A percentile compares a stretch with the other conserved stretches of the same genome.
These are phyloP conservation scores for Anoplopoma fimbria DNA, from an alignment of 2,113 vertebrate species.

Conservation along the genomic window DNA sequence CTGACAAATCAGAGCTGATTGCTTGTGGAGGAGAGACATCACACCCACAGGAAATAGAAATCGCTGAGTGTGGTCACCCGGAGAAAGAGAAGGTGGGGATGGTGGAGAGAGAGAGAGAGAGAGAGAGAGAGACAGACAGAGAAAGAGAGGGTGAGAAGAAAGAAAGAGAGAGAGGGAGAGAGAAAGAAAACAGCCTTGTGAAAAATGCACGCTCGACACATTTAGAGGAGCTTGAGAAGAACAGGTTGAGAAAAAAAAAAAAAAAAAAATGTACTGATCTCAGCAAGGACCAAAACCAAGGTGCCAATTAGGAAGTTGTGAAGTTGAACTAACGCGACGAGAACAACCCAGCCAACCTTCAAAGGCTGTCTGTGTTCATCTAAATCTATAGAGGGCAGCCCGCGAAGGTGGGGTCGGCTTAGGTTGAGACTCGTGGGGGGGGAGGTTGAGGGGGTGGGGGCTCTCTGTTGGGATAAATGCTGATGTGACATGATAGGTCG, in stretches of 20 bases:
- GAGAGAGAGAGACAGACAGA: slow-evolving; percentile 34
- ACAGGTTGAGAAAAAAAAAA: slow-evolving; percentile 67
- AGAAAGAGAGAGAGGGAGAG: slow-evolving; percentile 35
- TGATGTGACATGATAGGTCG: slow-evolving; percentile 72
- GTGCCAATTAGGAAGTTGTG: slow-evolving; percentile 83
- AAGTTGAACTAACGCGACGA: slow-evolving; percentile 76
- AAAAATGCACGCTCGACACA: slow-evolving; percentile 83
- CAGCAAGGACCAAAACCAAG: slow-evolving; percentile 84
- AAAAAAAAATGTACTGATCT: slow-evolving; percentile 74
- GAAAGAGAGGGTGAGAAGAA: slow-evolving; percentile 42
- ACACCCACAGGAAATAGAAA: slow-evolving; percentile 87
- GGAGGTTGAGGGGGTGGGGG: neutral
- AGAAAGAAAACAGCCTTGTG: slow-evolving; percentile 71
- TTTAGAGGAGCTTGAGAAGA: slow-evolving; percentile 82
- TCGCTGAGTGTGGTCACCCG: slow-evolving; percentile 83
- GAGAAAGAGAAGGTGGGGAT: slow-evolving; percentile 69
- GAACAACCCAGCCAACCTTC: slow-evolving; percentile 75
- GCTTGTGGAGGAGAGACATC: slow-evolving; percentile 85
- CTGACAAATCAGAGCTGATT: slow-evolving; percentile 87
- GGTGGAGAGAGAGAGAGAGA: slow-evolving; percentile 54
- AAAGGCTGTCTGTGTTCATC: slow-evolving; percentile 65
- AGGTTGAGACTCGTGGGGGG: slow-evolving; percentile 46
- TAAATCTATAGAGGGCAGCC: slow-evolving; percentile 59
- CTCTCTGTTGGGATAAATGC: slow-evolving; percentile 64
- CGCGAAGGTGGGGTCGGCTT: slow-evolving; percentile 45